Evolutionary conservation across 2,888 invertebrate genomes (phyloP).

Genomic region (Crossocerus cetratus): DNA sequence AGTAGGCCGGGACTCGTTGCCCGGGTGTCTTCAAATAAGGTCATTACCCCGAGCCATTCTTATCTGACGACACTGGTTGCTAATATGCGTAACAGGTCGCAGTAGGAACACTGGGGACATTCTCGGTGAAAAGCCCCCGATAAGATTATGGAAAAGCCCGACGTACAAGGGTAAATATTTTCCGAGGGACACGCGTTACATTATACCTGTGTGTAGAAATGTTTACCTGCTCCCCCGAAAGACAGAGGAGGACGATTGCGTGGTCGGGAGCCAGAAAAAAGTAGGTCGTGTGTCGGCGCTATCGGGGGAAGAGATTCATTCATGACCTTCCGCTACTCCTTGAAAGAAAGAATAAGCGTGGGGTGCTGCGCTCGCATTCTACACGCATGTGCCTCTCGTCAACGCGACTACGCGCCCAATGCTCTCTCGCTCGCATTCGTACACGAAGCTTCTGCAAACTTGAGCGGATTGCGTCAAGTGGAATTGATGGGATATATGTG

Average conservation of each 20-base stretch:
- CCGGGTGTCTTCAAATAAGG: slow-evolving; percentile 13
- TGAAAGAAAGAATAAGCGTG: too few relatives aligned
- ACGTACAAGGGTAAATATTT: slow-evolving; percentile 46
- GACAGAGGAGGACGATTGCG: slow-evolving; percentile 5
- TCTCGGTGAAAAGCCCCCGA: slow-evolving; percentile 26
- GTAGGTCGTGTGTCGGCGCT: neutral
- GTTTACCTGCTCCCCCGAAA: neutral
- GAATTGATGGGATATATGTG: too few relatives aligned
- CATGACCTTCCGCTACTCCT: neutral
- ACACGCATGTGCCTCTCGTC: too few relatives aligned
- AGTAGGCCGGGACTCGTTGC: neutral
- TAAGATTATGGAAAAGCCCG: slow-evolving; percentile 49
- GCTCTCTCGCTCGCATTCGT: too few relatives aligned
- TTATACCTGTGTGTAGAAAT: slow-evolving; percentile 5
- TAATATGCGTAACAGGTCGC: slow-evolving; percentile 31
- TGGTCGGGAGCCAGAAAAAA: neutral
- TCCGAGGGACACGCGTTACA: slow-evolving; percentile 12
- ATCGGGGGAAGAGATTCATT: neutral
- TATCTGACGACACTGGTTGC: slow-evolving; percentile 32
- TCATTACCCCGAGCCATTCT: slow-evolving; percentile 34
- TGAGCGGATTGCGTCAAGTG: too few relatives aligned
- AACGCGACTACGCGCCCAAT: too few relatives aligned
- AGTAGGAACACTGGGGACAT: slow-evolving; percentile 19
- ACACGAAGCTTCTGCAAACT: too few relatives aligned
- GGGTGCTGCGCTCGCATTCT: too few relatives aligned